These are phyloP conservation scores for Mormyrus hasselquistii DNA, from an alignment of 2,797 vertebrate species.

Conservation along the genomic window DNA sequence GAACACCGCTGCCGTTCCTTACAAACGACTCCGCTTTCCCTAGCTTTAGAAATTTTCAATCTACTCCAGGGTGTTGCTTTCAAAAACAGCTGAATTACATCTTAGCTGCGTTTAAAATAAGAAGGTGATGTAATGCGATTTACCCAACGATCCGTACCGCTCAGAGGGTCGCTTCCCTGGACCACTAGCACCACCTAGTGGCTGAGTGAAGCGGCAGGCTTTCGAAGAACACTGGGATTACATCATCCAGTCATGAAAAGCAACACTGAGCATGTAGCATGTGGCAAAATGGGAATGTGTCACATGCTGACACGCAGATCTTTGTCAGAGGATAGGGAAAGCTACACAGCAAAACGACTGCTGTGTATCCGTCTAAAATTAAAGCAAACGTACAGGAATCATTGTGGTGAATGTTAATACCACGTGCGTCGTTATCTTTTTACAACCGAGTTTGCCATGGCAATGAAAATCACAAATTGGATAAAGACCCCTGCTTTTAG, in stretches of 20 bases:
- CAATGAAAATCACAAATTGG: not conserved
- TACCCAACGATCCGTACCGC: not conserved
- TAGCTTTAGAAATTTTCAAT: conserved; percentile 45
- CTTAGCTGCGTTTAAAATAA: conserved; percentile 23
- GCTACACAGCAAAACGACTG: not conserved
- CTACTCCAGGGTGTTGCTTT: conserved; percentile 38
- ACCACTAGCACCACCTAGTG: conserved; percentile 25
- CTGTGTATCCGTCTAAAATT: not conserved
- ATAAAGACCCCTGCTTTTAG: not conserved
- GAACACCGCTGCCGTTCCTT: conserved; percentile 36
- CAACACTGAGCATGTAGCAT: not conserved
- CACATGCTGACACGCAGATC: not conserved
- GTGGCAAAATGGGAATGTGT: not conserved
- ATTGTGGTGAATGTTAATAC: not conserved
- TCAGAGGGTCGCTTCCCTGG: not conserved
- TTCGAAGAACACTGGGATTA: conserved; percentile 27
- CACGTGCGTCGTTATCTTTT: not conserved
- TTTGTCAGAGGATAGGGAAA: not conserved
- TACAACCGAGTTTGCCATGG: not conserved
- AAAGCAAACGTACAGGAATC: not conserved
- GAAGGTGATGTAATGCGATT: conserved; percentile 52
- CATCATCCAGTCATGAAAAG: conserved; percentile 26
- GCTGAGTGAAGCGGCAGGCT: not conserved
- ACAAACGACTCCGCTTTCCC: not conserved
- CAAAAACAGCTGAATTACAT: conserved; percentile 6